Base-by-base conservation (phyloP, 1,140 invertebrate genomes). In the Drosophila tani region DNA sequence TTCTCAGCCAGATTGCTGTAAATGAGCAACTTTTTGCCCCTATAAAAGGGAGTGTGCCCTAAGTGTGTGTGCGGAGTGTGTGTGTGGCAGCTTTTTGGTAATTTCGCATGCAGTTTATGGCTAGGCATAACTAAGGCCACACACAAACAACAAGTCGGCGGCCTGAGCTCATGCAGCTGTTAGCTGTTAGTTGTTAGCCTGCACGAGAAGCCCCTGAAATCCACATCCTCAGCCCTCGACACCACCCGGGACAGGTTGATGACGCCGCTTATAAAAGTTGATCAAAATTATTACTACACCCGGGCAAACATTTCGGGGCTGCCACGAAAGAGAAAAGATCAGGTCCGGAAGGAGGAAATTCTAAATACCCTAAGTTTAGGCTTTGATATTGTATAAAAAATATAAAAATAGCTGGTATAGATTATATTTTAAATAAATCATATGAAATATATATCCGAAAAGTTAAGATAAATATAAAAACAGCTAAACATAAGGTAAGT, bases 101-200 rank as follows among this genome's bases (percentile, higher is more conserved):
- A 88, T 88, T 87, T 90, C 84, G 78, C 84, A 70, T 87, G 84
- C 84, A 87, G 84, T 87, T 87, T 87, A 87, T 87, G 84, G 64
- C 84, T 73, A 70, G 81, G 77, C 81, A 77, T 64, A 78, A 62
- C 80, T 64, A 67, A 57, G 69, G 32, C 69, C 57, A 17, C 62
- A 50, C 55, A 68, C 67, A 63, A 75, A 56, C 60, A 59, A 49
- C 29, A 67, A 40, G 45, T 59, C 24, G 43, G 32, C 32, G 69
- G 47, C 8, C 43, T 38, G 41, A 60, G 45, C 62, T 68, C 65
- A 49, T 87, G 79, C 82, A 86, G 70, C 75, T 86, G 82, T 62
- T 82, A 68, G 41, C 41, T 43, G 41, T 43, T 43, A 43, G 53
- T 56, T 56, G 53, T 41, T 56, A n/a, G 53, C 75, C 63, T 76